Percentiles rank a stretch among this genome's conserved stretches.
These are phyloP conservation scores for Aspiorhynchus laticeps DNA, from an alignment of 2,113 vertebrate species.

Conservation along the genomic window DNA sequence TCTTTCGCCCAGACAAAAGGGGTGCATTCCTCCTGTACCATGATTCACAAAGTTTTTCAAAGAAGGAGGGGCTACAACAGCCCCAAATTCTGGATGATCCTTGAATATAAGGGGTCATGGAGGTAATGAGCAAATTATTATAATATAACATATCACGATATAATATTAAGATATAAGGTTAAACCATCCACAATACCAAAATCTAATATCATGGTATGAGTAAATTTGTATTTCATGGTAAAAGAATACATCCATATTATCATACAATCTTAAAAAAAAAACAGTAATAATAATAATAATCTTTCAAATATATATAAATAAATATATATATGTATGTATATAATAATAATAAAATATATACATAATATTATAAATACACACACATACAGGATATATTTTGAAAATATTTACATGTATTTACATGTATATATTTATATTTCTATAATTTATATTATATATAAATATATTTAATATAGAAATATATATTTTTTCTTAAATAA, in stretches of 20 bases:
- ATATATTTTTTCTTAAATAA: too few species aligned
- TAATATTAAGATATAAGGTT: background rate
- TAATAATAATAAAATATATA: too few species aligned
- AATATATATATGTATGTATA: too few species aligned
- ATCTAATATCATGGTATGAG: background rate
- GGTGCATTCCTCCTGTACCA: constrained; percentile 69
- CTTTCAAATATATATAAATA: too few species aligned
- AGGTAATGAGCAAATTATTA: constrained; percentile 71
- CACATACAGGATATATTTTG: too few species aligned
- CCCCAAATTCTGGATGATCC: constrained; percentile 70
- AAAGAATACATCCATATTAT: background rate
- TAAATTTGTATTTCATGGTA: background rate
- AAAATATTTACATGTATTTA: too few species aligned
- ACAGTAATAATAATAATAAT: too few species aligned
- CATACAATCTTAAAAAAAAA: background rate
- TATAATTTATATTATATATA: too few species aligned
- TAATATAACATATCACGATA: background rate
- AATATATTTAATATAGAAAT: too few species aligned
- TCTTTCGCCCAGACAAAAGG: constrained; percentile 68
- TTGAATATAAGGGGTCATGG: constrained; percentile 70
- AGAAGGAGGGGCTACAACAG: constrained; percentile 64
- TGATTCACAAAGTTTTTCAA: constrained; percentile 76
- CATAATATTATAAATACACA: too few species aligned
- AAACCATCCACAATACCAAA: background rate
- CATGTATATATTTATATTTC: too few species aligned